A percentile compares a stretch with the other conserved stretches of the same genome.
These are phyloP conservation scores for Elgaria multicarinata DNA, from an alignment of 2,113 vertebrate genomes.

Conservation along the genomic window DNA sequence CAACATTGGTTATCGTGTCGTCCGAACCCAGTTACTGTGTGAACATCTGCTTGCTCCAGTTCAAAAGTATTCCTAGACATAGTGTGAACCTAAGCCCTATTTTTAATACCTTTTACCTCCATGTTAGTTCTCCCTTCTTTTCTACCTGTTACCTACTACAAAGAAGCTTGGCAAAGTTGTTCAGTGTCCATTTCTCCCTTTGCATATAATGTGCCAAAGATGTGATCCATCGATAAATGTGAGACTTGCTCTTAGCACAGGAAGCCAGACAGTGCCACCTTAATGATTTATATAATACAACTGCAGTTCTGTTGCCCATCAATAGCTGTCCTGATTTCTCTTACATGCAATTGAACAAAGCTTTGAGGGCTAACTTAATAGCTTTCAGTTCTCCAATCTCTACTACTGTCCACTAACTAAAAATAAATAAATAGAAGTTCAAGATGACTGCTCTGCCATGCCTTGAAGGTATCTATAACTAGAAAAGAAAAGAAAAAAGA, in stretches of 20 bases:
- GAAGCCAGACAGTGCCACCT: slow-evolving; percentile 47
- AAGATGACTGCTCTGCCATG: neutral
- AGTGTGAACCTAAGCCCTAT: neutral
- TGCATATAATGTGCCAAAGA: slow-evolving; percentile 10
- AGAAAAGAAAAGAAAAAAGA: slow-evolving; percentile 10
- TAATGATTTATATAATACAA: slow-evolving; percentile 61
- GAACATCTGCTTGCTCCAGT: neutral
- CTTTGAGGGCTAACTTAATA: slow-evolving; percentile 34
- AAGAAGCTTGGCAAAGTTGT: slow-evolving; percentile 48
- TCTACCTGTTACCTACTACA: slow-evolving; percentile 36
- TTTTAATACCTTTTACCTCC: neutral
- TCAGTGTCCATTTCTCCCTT: slow-evolving; percentile 39
- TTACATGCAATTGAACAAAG: neutral
- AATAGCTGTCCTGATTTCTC: slow-evolving; percentile 10
- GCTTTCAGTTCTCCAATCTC: slow-evolving; percentile 20
- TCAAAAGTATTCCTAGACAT: neutral
- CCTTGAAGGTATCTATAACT: neutral
- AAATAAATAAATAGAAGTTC: neutral
- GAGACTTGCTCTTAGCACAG: slow-evolving; percentile 49
- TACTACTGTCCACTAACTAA: slow-evolving; percentile 13
- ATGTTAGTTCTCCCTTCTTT: neutral
- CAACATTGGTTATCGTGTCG: no score
- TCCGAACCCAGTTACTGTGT: no score
- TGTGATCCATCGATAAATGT: slow-evolving; percentile 46
- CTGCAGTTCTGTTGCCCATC: slow-evolving; percentile 31